Evolutionary conservation across 2,888 invertebrate genomes (phyloP), one percentile per base, ranked within the genome.

Genomic region (Drosophila borealis): DNA sequence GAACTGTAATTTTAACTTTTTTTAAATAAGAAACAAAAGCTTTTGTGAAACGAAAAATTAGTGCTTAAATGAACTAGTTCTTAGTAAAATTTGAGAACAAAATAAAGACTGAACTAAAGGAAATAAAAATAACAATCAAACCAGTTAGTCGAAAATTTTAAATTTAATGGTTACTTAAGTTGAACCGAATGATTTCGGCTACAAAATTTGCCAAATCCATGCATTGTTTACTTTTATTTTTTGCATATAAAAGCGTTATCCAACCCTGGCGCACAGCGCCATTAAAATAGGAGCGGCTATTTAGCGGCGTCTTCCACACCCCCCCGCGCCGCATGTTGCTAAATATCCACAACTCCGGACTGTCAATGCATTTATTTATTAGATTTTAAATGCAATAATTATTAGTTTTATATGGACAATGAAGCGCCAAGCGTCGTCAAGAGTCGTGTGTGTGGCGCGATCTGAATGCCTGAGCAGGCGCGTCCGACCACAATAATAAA

Each of bases 371-470:
- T 61, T 76, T 81, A 88, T 87, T 89, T 88, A 88, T 89, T 89
- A 82, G 86, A 88, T 89, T 88, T 88, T 86, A 88, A 88, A 88
- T 86, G 89, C 88, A 89, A 88, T 83, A 89, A 88, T 88, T 88
- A 88, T 83, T 81, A 74, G 80, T 89, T 82, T 75, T 82, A 76
- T 81, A 89, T 79, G 85, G 89, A 74, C 87, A 84, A 76, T 86
- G 87, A 86, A 88, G 88, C 84, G 88, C 87, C 80, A 70, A 86
- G 68, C 60, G 60, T 64, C 64, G 65, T 63, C 76, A 48, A 68
- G 78, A 37, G 55, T 45, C 55, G 45, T 63, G 74, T 63, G 64
- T 61, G 74, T 63, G 56, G 74, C 83, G 49, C 46, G 74, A 53
- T 46, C 71, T 67, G 86, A 81, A 86, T 86, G 78, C 60, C 42